Evolutionary conservation across 1,140 invertebrate genomes (phyloP).

Genomic region (Trissolcus basalis): DNA sequence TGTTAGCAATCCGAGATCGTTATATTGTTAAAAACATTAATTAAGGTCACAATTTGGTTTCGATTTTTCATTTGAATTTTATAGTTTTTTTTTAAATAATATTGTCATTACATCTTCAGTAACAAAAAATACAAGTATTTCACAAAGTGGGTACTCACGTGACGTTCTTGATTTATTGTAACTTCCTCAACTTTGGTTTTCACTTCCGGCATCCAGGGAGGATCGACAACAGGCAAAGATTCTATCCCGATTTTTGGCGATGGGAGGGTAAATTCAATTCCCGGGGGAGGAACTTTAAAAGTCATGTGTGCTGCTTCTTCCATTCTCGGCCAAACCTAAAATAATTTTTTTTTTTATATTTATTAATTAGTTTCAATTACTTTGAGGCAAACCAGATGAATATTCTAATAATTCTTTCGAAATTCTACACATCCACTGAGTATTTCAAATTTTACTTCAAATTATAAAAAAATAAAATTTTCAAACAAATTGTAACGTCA

Average conservation of each 20-base stretch:
- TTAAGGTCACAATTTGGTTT: conserved; percentile 16
- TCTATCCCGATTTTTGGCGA: conserved; percentile 99
- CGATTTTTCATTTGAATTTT: conserved; percentile 1
- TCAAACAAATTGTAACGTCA: too few species aligned
- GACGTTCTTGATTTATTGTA: conserved; percentile 97
- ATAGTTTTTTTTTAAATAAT: background rate
- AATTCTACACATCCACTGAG: too few species aligned
- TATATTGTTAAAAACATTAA: conserved; percentile 44
- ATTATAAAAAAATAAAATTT: too few species aligned
- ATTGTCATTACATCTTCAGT: background rate
- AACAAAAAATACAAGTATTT: background rate
- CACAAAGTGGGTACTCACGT: conserved; percentile 82
- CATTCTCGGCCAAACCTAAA: conserved; percentile 94
- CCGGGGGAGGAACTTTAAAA: conserved; percentile 98
- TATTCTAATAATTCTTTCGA: too few species aligned
- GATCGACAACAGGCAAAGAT: conserved; percentile 95
- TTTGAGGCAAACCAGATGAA: too few species aligned
- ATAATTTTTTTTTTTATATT: background rate
- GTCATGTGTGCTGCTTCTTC: conserved; percentile 96
- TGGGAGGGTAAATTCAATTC: conserved; percentile 98
- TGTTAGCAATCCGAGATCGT: conserved; percentile 47
- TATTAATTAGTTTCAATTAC: too few species aligned
- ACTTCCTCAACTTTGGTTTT: conserved; percentile 99
- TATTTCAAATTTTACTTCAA: too few species aligned
- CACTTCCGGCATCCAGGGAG: conserved; percentile 98